Conservation (phyloP, 2,888 invertebrate genomes). For the Campoplex nolae region DNA sequence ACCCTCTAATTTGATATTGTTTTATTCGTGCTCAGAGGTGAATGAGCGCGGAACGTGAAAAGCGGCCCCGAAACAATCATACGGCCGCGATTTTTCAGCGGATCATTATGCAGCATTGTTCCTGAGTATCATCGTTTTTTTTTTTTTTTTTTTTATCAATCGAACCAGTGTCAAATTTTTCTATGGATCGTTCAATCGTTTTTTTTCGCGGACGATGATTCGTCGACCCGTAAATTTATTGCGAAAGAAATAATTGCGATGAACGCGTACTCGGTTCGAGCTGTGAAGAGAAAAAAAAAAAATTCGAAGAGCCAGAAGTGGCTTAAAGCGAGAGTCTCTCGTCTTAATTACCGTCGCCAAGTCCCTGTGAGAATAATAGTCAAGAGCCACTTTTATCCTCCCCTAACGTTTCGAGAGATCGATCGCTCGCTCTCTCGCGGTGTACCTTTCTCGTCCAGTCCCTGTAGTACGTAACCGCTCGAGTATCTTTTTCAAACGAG, state of each 20-base stretch:
- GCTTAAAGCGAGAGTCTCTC: constrained; percentile 49
- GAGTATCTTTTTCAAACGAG: constrained; percentile 18
- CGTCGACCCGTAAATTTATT: background rate
- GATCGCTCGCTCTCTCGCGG: constrained; percentile 37
- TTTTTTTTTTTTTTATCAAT: background rate
- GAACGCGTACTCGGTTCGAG: background rate
- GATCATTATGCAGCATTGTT: background rate
- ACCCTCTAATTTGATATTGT: background rate
- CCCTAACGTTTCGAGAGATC: constrained; percentile 63
- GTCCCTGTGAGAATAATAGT: constrained; percentile 55
- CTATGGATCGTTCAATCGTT: background rate
- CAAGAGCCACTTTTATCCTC: constrained; percentile 60
- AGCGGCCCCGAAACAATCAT: no score
- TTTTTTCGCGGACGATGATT: no score
- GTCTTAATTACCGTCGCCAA: constrained; percentile 60
- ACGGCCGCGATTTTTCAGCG: no score
- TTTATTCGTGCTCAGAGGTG: no score
- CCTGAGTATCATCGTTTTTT: background rate
- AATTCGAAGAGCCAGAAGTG: background rate
- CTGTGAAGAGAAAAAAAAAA: background rate
- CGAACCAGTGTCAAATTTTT: background rate
- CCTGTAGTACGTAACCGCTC: constrained; percentile 7
- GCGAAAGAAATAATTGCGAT: background rate
- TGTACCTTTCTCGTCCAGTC: constrained; percentile 10
- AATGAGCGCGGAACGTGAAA: no score